Evolutionary conservation across 2,888 invertebrate genomes (phyloP).

Genomic region (Kryphioiulus occultus): DNA sequence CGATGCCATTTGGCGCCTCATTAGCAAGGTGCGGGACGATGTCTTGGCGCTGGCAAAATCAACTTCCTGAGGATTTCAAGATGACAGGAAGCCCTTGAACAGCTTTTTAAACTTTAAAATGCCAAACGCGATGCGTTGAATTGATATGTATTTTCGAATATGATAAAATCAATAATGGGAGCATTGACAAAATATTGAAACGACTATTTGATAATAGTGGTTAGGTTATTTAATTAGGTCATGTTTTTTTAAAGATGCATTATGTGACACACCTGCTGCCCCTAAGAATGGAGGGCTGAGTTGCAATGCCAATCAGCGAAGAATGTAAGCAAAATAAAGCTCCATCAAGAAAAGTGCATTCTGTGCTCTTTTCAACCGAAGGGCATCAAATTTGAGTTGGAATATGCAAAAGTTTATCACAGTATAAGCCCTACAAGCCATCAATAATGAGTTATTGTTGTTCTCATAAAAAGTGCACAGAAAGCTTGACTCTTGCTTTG

Average conservation of each 20-base stretch:
- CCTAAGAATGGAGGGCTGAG: constrained; percentile 43
- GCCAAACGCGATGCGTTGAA: background rate
- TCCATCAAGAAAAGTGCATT: background rate
- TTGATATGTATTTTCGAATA: too few species aligned
- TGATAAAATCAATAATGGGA: too few species aligned
- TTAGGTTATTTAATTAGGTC: too few species aligned
- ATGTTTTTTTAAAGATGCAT: constrained; percentile 24
- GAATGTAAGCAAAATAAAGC: background rate
- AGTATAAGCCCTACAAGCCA: too few species aligned
- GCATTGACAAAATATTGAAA: too few species aligned
- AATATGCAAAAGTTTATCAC: too few species aligned
- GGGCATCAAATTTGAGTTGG: too few species aligned
- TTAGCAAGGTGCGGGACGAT: background rate
- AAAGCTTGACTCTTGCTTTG: background rate
- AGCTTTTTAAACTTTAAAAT: background rate
- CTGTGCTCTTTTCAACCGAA: background rate
- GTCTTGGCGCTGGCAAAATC: background rate
- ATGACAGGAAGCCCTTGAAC: background rate
- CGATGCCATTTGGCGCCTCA: background rate
- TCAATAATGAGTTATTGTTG: too few species aligned
- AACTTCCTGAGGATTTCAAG: background rate
- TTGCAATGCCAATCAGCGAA: background rate
- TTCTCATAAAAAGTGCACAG: too few species aligned
- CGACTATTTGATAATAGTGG: too few species aligned
- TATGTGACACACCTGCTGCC: constrained; percentile 39